These are phyloP conservation scores for Epinephelus moara DNA, from an alignment of 2,113 vertebrate genomes.

Conservation along the genomic window DNA sequence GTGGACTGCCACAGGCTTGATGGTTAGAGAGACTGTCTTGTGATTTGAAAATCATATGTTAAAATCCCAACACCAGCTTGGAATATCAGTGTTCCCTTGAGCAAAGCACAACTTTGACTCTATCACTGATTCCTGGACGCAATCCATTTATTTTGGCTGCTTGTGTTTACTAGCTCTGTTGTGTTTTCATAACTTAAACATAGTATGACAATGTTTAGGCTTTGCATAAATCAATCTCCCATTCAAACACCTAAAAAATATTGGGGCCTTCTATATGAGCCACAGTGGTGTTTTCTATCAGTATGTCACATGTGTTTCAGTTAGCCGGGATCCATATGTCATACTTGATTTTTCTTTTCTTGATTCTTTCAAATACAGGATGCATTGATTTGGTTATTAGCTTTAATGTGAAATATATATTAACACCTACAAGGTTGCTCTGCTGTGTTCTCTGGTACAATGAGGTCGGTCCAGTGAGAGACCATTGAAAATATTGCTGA, in stretches of 20 bases:
- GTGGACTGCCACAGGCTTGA: conserved; percentile 18
- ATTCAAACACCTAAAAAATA: background rate
- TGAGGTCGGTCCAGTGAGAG: no score
- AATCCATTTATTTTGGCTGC: background rate
- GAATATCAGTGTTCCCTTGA: background rate
- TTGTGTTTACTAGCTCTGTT: no score
- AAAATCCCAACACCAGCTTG: background rate
- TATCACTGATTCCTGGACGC: background rate
- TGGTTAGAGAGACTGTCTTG: background rate
- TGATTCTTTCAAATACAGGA: no score
- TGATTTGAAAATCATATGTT: conserved; percentile 18
- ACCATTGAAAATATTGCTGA: no score
- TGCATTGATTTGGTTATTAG: no score
- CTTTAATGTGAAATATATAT: no score
- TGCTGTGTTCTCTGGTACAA: no score
- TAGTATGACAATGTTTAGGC: background rate
- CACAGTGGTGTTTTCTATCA: background rate
- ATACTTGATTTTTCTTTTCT: no score
- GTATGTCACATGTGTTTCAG: background rate
- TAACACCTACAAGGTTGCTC: no score
- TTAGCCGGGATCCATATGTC: no score
- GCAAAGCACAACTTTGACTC: background rate
- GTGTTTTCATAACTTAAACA: background rate
- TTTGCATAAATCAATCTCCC: background rate
- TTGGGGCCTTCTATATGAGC: no score